These are phyloP conservation scores for Ophthalmolycus amberensis DNA, from an alignment of 2,113 vertebrate genomes.

Conservation along the genomic window DNA sequence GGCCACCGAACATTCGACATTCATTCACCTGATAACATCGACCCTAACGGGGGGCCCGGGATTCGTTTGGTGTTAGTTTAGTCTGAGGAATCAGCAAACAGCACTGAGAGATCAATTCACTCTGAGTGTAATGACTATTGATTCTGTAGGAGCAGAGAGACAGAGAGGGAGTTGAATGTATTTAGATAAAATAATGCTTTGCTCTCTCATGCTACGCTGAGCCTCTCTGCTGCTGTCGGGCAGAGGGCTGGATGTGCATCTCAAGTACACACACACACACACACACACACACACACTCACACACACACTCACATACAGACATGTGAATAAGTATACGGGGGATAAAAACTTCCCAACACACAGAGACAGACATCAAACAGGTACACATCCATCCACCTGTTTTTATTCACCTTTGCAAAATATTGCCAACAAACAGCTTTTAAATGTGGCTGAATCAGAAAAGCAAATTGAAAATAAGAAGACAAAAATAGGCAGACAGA, in stretches of 20 bases:
- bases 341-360: neutral
- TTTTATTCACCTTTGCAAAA: neutral
- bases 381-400: neutral
- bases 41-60: slow-evolving; percentile 5
- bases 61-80: slow-evolving; percentile 72
- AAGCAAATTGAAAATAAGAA: neutral
- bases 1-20: slow-evolving; percentile 18
- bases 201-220: slow-evolving; percentile 49
- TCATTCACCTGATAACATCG: slow-evolving; percentile 58
- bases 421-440: neutral
- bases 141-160: slow-evolving; percentile 68
- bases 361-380: no score
- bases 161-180: slow-evolving; percentile 69
- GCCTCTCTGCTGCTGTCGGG: slow-evolving; percentile 29
- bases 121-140: slow-evolving; percentile 78
- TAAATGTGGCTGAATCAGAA: neutral
- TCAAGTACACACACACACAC: slow-evolving; percentile 14
- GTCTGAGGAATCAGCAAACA: slow-evolving; percentile 71
- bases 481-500: neutral
- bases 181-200: slow-evolving; percentile 78
- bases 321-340: neutral
- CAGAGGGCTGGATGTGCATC: slow-evolving; percentile 52
- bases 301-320: neutral
- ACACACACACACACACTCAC: neutral
- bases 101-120: slow-evolving; percentile 71